These are phyloP conservation scores for Platycercus adscitus DNA, from an alignment of 2,113 vertebrate genomes.

Conservation along the genomic window DNA sequence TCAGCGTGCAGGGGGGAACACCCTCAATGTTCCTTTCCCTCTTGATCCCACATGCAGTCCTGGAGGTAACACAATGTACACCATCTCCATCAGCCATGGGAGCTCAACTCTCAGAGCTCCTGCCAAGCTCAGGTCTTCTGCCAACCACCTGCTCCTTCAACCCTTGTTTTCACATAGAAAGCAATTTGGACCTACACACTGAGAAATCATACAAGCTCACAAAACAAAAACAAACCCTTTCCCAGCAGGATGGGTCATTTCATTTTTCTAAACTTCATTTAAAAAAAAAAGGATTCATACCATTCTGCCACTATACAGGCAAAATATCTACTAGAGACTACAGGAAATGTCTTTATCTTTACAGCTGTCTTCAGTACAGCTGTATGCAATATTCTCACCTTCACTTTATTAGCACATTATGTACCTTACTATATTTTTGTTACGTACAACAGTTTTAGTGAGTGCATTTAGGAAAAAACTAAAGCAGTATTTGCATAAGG, in stretches of 20 bases:
- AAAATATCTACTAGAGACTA: background rate
- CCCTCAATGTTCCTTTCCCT: background rate
- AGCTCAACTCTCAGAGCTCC: background rate
- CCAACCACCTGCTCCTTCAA: slow-evolving; percentile 62
- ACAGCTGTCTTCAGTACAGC: background rate
- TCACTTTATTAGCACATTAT: background rate
- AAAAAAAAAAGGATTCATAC: background rate
- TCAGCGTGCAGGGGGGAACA: fast-evolving
- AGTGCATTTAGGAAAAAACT: background rate
- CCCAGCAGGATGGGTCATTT: background rate
- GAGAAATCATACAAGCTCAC: background rate
- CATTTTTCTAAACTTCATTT: background rate
- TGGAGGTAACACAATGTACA: background rate
- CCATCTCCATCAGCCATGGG: background rate
- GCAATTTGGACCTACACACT: background rate
- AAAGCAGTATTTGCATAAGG: background rate
- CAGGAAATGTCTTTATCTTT: background rate
- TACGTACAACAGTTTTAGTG: background rate
- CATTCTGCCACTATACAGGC: background rate
- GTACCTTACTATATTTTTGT: background rate
- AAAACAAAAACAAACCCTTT: slow-evolving; percentile 30
- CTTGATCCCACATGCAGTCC: background rate
- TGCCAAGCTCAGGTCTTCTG: slow-evolving; percentile 50
- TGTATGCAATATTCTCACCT: background rate
- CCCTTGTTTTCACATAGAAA: background rate